Evolutionary conservation across 2,888 invertebrate genomes (phyloP), one percentile per base, ranked within the genome.

Genomic region (Trichacis sp.): DNA sequence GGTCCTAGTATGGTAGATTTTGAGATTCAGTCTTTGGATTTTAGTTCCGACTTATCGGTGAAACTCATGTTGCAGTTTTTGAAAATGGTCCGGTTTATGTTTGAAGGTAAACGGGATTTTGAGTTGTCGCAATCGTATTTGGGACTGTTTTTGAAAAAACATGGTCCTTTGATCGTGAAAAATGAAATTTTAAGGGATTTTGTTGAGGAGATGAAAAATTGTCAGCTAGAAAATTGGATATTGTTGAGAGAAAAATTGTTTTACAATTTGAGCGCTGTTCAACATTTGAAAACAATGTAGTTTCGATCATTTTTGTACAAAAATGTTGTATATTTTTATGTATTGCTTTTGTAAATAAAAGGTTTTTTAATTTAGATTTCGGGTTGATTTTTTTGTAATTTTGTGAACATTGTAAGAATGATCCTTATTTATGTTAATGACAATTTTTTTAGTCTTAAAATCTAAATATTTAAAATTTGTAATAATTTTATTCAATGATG

Each of bases 111-210:
- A 76, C 88, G 83, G 65, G 90, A 97, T 85, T 98, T 96, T 84
- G 98, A 98, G 86, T 85, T 97, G 55, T 91, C 92, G 0, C 95
- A 97, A 81, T 91, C 97, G 0, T 98, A 97, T 85, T 87, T 98
- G 62, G 91, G 92, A 45, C 87, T 96, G 43, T 97, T 96, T 84
- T 85, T 98, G 29, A 96, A 96, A 85, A 88, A 90, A 36, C 93
- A 95, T 77, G 90, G 91, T 0, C 86, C 87, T 62, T 77, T 86
- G 3, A 86, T 94, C 51, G 86, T 89, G 0, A 85, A 88, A 49
- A 87, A 87, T 36, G 83, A 87, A 33, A 85, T 86, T 38, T 84
- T 94, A 45, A 85, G 88, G 17, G 82, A 86, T 19, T 86, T 85
- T 53, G 77, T 94, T 48, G 84, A 84, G 0, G 84, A 86, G 14